Conservation (phyloP, 2,797 vertebrate species). For the Cirrhinus mrigala region DNA sequence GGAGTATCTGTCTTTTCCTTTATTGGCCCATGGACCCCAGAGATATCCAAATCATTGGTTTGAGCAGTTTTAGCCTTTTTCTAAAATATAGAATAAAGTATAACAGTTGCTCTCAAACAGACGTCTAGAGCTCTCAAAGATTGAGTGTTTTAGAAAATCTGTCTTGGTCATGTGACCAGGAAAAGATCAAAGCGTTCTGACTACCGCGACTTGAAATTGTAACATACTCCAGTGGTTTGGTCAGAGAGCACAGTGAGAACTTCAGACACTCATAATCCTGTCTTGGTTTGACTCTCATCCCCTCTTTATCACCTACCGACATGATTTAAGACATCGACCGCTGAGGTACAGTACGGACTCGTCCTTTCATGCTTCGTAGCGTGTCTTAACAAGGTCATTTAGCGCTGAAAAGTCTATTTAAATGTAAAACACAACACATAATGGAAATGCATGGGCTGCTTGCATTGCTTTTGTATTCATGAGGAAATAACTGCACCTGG, state of each 20-base stretch:
- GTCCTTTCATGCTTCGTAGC: conserved; percentile 63
- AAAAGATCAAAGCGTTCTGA: conserved; percentile 24
- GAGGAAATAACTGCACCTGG: conserved; percentile 52
- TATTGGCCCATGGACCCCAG: background rate
- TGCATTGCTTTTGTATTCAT: conserved; percentile 63
- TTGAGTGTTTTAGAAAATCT: conserved; percentile 1
- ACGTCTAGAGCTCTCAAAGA: background rate
- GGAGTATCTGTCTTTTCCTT: conserved; percentile 16
- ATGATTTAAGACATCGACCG: conserved; percentile 48
- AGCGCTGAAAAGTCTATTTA: conserved; percentile 61
- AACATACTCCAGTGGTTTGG: conserved; percentile 23
- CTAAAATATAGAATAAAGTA: background rate
- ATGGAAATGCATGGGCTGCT: conserved; percentile 58
- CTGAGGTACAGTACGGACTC: conserved; percentile 59
- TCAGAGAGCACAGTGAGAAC: background rate
- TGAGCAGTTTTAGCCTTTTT: conserved; percentile 58
- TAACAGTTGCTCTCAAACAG: conserved; percentile 12
- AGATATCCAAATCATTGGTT: conserved; percentile 66
- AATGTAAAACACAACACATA: conserved; percentile 58
- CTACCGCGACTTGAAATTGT: conserved; percentile 16
- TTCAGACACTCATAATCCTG: conserved; percentile 43
- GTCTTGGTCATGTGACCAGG: conserved; percentile 5
- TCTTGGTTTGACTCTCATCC: conserved; percentile 25
- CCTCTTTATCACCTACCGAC: conserved; percentile 32
- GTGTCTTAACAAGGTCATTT: conserved; percentile 64